phyloP scores from a whole-genome alignment of 2,797 vertebrate species.

The Lophotriccus pileatus region DNA sequence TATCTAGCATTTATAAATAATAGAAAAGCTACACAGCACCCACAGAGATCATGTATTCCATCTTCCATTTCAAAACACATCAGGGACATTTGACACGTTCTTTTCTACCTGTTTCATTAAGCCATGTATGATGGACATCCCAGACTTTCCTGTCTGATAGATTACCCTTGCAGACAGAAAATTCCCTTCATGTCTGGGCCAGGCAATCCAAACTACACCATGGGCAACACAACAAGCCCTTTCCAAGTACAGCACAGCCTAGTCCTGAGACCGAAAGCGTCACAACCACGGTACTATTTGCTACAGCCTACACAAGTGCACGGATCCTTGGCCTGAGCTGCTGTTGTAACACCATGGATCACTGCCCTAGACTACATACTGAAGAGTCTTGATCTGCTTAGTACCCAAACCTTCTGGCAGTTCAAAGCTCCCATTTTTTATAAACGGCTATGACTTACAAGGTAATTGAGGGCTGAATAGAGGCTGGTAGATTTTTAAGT shows the following conservation, averaged over 20 bases:
- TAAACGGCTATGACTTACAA: not conserved
- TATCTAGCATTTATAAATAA: not conserved
- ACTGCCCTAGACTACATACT: no score
- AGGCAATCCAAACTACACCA: not conserved
- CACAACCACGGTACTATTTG: rapidly evolving
- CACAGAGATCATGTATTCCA: not conserved
- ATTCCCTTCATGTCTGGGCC: not conserved
- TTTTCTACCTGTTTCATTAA: not conserved
- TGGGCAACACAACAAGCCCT: not conserved
- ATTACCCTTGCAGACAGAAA: not conserved
- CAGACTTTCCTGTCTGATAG: not conserved
- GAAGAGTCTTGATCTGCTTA: not conserved
- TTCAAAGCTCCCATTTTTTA: not conserved
- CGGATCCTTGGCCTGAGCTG: not conserved
- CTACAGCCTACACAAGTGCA: rapidly evolving
- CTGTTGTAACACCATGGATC: not conserved
- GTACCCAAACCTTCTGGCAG: not conserved
- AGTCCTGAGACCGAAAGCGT: not conserved
- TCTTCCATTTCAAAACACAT: not conserved
- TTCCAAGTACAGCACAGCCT: not conserved
- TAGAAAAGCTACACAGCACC: not conserved
- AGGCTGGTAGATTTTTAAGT: not conserved
- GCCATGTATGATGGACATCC: not conserved
- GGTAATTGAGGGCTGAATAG: not conserved
- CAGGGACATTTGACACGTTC: not conserved